These are phyloP conservation scores for Anabas testudineus DNA, from an alignment of 2,797 vertebrate species.

Conservation along the genomic window DNA sequence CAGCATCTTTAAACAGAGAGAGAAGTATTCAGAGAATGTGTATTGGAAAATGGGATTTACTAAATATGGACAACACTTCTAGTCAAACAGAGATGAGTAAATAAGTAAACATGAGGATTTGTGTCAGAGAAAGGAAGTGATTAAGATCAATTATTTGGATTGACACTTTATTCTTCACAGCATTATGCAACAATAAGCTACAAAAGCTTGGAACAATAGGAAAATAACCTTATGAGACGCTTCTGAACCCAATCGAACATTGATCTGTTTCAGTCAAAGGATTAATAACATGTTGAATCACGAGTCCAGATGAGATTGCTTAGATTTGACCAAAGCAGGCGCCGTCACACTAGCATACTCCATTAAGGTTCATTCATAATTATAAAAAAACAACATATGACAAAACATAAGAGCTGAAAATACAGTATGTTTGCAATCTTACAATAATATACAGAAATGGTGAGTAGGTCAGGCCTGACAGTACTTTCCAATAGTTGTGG, in stretches of 20 bases:
- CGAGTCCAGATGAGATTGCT: slow-evolving; percentile 56
- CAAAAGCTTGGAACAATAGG: slow-evolving; percentile 75
- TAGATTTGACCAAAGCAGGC: slow-evolving; percentile 58
- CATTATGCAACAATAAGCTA: slow-evolving; percentile 79
- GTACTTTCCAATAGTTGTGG: slow-evolving; percentile 43
- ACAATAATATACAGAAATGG: slow-evolving; percentile 70
- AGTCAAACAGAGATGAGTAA: slow-evolving; percentile 11
- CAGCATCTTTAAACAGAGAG: too few species aligned
- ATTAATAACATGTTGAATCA: slow-evolving; percentile 57
- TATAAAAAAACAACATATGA: slow-evolving; percentile 38
- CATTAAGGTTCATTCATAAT: slow-evolving; percentile 57
- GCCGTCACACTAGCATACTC: slow-evolving; percentile 48
- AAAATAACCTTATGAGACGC: slow-evolving; percentile 76
- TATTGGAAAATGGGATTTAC: slow-evolving; percentile 42
- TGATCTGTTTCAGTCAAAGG: slow-evolving; percentile 69
- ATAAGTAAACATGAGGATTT: slow-evolving; percentile 3
- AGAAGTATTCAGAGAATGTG: slow-evolving; percentile 21
- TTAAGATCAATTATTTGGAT: slow-evolving; percentile 36
- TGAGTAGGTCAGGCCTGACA: slow-evolving; percentile 50
- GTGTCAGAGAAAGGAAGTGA: slow-evolving; percentile 4
- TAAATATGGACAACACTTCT: slow-evolving; percentile 13
- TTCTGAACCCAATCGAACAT: slow-evolving; percentile 61
- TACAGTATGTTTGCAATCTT: slow-evolving; percentile 75
- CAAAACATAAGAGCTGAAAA: slow-evolving; percentile 68
- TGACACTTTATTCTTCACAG: slow-evolving; percentile 83